phyloP scores from a whole-genome alignment of 2,888 invertebrate species.

The Scaeva pyrastri region DNA sequence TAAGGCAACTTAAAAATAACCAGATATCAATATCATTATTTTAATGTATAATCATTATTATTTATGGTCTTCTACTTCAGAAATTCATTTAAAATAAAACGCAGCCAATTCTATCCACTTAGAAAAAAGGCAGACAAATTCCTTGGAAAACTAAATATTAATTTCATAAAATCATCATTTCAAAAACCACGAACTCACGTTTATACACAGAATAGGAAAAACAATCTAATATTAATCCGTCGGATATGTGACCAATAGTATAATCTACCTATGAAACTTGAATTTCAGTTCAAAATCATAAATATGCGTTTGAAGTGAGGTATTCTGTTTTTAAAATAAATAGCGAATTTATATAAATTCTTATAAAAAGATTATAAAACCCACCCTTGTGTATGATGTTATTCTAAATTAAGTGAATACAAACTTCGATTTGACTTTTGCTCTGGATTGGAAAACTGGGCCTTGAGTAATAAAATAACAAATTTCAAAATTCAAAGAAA shows the following conservation, averaged over 20 bases:
- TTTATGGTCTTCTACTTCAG: background rate
- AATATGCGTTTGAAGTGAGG: too few species aligned
- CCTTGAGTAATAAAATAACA: too few species aligned
- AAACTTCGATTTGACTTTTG: too few species aligned
- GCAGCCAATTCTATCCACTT: background rate
- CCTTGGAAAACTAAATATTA: slow-evolving; percentile 4
- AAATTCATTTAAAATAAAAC: background rate
- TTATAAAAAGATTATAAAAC: too few species aligned
- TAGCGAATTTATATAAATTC: too few species aligned
- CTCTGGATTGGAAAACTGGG: too few species aligned
- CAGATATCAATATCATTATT: background rate
- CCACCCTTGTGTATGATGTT: too few species aligned
- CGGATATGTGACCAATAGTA: background rate
- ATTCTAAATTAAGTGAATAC: too few species aligned
- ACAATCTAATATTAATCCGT: slow-evolving; percentile 1
- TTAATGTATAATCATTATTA: background rate
- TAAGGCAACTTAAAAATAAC: too few species aligned
- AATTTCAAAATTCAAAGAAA: too few species aligned
- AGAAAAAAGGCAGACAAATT: background rate
- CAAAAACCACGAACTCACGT: background rate
- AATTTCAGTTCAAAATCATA: slow-evolving; percentile 20
- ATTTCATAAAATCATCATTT: background rate
- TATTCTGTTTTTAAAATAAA: background rate
- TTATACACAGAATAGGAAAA: background rate
- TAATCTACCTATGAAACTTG: slow-evolving; percentile 16